Evolutionary conservation across 2,797 vertebrate species (phyloP).

Genomic region (Myotis findleyi): DNA sequence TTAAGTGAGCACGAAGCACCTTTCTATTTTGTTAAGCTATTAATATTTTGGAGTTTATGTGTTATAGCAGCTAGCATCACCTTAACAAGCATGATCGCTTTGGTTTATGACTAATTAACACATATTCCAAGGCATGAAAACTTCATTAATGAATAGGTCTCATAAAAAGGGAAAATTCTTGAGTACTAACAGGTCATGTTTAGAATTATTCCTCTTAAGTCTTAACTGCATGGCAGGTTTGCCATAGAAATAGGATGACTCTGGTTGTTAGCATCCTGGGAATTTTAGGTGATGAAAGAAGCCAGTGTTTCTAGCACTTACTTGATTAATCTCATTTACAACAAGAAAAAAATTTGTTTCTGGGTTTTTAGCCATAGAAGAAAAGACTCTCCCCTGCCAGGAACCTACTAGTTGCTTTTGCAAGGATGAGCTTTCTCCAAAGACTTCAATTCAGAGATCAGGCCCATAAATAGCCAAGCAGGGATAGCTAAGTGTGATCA

Average conservation of each 20-base stretch:
- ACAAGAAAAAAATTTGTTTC: constrained; percentile 49
- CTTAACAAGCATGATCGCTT: constrained; percentile 11
- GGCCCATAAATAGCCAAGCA: not conserved
- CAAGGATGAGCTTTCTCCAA: constrained; percentile 18
- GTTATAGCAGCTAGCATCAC: not conserved
- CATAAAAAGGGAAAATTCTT: constrained; percentile 9
- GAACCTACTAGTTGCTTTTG: constrained; percentile 4
- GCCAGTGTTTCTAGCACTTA: constrained; percentile 62
- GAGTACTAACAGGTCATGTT: not conserved
- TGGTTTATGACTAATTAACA: constrained; percentile 43
- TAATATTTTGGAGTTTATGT: constrained; percentile 34
- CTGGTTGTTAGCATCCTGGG: constrained; percentile 37
- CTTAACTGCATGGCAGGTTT: constrained; percentile 24
- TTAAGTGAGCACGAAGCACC: not conserved
- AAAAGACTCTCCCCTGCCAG: not conserved
- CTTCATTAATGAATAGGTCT: constrained; percentile 33
- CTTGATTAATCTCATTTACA: constrained; percentile 63
- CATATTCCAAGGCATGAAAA: not conserved
- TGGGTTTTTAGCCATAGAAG: constrained; percentile 5
- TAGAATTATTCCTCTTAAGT: constrained; percentile 56
- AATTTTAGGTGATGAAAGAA: constrained; percentile 67
- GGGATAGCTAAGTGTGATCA: not conserved
- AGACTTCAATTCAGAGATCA: constrained; percentile 11
- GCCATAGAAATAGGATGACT: constrained; percentile 42
- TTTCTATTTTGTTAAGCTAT: constrained; percentile 30